Conservation (phyloP, 2,797 vertebrate species). For the Takifugu ocellatus region DNA sequence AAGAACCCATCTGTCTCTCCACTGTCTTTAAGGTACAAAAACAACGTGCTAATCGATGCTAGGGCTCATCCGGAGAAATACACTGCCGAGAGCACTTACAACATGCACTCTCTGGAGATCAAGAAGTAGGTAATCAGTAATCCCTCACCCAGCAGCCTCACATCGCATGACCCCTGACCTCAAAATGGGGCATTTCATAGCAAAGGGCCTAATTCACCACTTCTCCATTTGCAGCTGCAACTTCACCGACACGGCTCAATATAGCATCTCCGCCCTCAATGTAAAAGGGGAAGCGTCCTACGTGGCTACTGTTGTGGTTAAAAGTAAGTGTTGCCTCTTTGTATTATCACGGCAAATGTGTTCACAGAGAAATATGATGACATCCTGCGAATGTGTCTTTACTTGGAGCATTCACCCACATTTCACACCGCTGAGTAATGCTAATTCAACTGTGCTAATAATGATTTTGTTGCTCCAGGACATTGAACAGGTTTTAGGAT, state of each 20-base stretch:
- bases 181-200: not conserved
- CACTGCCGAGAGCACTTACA: conserved; percentile 83
- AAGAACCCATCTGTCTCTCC: conserved; percentile 10
- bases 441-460: too few species aligned
- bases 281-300: conserved; percentile 88
- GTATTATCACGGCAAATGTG: not conserved
- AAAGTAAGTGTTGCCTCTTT: conserved; percentile 81
- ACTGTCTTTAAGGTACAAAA: conserved; percentile 89
- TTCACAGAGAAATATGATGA: too few species aligned
- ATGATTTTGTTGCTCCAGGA: too few species aligned
- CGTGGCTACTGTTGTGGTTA: conserved; percentile 88
- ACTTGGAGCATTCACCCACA: not conserved
- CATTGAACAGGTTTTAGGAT: too few species aligned
- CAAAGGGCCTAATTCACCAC: conserved; percentile 3
- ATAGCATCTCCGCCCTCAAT: conserved; percentile 89
- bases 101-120: conserved; percentile 96
- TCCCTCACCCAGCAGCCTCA: conserved; percentile 8
- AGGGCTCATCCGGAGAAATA: conserved; percentile 88
- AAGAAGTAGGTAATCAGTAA: conserved; percentile 80
- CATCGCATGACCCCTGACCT: not conserved
- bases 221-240: conserved; percentile 78
- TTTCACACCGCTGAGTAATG: not conserved
- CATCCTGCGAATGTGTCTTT: too few species aligned
- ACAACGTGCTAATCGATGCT: conserved; percentile 90
- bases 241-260: conserved; percentile 92